Conservation (phyloP, 1,140 invertebrate species). For the Ceratosolen fusciceps region DNA sequence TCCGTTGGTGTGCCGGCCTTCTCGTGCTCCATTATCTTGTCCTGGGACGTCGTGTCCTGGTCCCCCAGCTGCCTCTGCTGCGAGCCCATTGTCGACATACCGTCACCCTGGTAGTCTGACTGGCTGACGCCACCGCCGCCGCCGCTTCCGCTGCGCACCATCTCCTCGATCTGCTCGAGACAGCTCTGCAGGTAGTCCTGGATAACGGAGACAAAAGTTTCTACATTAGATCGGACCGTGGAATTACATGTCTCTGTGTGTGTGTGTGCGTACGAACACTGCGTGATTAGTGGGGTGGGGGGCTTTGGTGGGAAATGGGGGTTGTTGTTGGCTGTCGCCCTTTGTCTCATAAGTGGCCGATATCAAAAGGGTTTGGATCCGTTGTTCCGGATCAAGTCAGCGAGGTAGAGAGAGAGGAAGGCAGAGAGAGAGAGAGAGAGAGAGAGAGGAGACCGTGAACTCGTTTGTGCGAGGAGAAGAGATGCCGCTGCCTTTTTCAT, state of each 20-base stretch:
- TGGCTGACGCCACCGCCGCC: constrained; percentile 52
- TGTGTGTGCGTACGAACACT: not conserved
- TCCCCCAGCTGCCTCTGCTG: constrained; percentile 63
- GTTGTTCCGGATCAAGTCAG: not conserved
- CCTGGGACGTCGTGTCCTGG: constrained; percentile 67
- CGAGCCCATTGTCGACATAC: constrained; percentile 44
- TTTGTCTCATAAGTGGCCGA: too few relatives aligned
- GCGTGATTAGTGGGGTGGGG: not conserved
- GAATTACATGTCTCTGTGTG: not conserved
- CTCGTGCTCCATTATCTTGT: constrained; percentile 75
- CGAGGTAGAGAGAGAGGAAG: not conserved
- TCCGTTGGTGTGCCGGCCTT: constrained; percentile 86
- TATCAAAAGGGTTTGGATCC: too few relatives aligned
- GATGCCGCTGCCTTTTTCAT: not conserved
- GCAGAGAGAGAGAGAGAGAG: not conserved
- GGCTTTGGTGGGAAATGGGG: not conserved
- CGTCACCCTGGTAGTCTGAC: not conserved
- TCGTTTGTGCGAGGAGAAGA: not conserved
- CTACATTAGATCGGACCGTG: not conserved
- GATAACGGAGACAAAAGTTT: constrained; percentile 53
- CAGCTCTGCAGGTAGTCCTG: constrained; percentile 83
- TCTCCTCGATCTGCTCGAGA: constrained; percentile 81
- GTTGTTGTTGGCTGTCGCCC: not conserved
- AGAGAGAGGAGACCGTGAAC: not conserved
- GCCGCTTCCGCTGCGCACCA: constrained; percentile 74